Evolutionary conservation across 2,797 vertebrate genomes (phyloP).

Genomic region (Microctenopoma stevenorrisi): DNA sequence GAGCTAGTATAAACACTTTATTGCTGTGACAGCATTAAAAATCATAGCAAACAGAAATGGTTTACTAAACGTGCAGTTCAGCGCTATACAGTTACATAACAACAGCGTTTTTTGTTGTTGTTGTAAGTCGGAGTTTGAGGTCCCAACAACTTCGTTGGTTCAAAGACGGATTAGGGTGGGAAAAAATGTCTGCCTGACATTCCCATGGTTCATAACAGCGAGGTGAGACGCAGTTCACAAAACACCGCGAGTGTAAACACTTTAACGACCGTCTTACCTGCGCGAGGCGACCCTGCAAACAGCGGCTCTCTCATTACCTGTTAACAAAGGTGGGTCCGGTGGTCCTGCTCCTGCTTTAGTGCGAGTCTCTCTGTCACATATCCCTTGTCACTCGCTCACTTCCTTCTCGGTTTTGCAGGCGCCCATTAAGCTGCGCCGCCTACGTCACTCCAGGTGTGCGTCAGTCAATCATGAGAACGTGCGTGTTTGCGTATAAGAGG

Average conservation of each 20-base stretch:
- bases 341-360: slow-evolving; percentile 6
- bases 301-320: background rate
- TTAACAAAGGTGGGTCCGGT: background rate
- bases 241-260: rapidly evolving
- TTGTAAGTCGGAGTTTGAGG: slow-evolving; percentile 2
- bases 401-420: slow-evolving; percentile 57
- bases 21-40: background rate
- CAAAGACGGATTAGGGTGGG: slow-evolving; percentile 59
- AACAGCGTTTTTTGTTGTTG: background rate
- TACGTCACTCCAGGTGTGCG: slow-evolving; percentile 80
- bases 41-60: background rate
- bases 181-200: slow-evolving; percentile 71
- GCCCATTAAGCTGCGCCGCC: slow-evolving; percentile 32
- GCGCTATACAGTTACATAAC: background rate
- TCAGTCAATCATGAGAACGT: slow-evolving; percentile 18
- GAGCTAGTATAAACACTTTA: slow-evolving; percentile 14
- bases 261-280: slow-evolving; percentile 55
- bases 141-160: slow-evolving; percentile 15
- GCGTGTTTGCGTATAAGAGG: background rate
- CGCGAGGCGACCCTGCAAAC: slow-evolving; percentile 10
- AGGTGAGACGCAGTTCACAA: slow-evolving; percentile 30
- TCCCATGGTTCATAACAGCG: slow-evolving; percentile 53
- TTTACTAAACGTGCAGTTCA: background rate
- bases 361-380: slow-evolving; percentile 41
- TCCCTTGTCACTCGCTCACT: slow-evolving; percentile 50